Base-by-base conservation (phyloP, 2,888 invertebrate species). In the Drosophila affinis region DNA sequence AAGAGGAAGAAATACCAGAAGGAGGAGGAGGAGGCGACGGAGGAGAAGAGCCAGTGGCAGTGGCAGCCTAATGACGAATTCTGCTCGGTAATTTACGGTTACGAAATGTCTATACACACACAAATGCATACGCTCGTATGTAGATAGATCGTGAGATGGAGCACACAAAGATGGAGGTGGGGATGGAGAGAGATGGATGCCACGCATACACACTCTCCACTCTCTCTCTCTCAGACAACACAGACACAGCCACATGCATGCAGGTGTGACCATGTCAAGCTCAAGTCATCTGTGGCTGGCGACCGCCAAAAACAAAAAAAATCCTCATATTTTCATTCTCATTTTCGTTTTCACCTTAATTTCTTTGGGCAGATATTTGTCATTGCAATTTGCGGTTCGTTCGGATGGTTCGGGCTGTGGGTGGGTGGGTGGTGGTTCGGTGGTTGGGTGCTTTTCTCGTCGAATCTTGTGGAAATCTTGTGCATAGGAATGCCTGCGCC, bases 11-110 rank as follows among this genome's bases (percentile, higher is more conserved):
- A 14, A n/a, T 39, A 39, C 14, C n/a, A 39, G 39, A n/a, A 39
- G 39, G n/a, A 3, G 14, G 14, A 14, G 39, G 39, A 39, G 39
- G 14, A 39, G 39, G 4, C 2, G 6, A 14, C 6, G 39, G 39
- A n/a, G 39, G 39, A 39, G 34, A 14, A 14, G 34, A 34, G 39
- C 6, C 39, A 39, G 14, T 65, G 34, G 34, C 27, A 27, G 17
- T 65, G 39, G 39, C 68, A 67, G 62, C 53, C 56, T 68, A 77
- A 83, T 83, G 86, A 82, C 88, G 83, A 87, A 85, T 82, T 82
- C 86, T 85, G 56, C 86, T 86, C 72, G 86, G 78, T 82, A 82
- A 86, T 86, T 82, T 73, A 70, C 82, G 75, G 83, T 82, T 82
- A 86, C 82, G 88, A 82, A 87, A 82, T 80, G 61, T 57, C 48